Conservation (phyloP, 1,140 invertebrate species). For the Papilio machaon region DNA sequence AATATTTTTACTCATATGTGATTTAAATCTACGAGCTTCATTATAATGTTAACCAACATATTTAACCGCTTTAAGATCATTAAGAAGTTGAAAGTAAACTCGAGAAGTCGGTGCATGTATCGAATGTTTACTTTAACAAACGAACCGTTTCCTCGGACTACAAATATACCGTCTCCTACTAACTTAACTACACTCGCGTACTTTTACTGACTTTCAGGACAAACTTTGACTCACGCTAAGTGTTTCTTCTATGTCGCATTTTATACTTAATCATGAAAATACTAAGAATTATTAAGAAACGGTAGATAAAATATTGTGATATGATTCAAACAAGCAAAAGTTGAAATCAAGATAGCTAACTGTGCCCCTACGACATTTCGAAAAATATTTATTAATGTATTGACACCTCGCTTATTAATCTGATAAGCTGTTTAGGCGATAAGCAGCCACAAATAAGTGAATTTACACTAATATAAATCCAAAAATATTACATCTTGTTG, state of each 20-base stretch:
- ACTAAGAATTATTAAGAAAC: neutral
- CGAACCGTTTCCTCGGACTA: slow-evolving; percentile 34
- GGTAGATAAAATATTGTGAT: no score
- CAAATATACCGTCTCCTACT: slow-evolving; percentile 23
- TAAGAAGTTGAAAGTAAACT: slow-evolving; percentile 22
- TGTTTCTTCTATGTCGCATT: neutral
- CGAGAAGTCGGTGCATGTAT: slow-evolving; percentile 17
- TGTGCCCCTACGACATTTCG: no score
- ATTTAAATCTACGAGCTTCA: neutral
- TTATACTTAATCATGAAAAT: neutral
- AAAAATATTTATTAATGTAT: no score
- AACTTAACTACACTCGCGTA: neutral
- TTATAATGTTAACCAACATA: neutral
- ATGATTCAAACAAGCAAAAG: no score
- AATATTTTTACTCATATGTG: neutral
- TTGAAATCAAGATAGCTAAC: no score
- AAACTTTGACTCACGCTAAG: neutral
- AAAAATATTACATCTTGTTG: no score
- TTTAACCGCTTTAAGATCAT: slow-evolving; percentile 2
- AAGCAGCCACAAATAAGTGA: no score
- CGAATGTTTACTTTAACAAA: slow-evolving; percentile 35
- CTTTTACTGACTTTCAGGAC: neutral
- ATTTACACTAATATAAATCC: no score
- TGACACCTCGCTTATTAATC: no score
- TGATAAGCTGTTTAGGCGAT: no score